Evolutionary conservation across 2,888 invertebrate genomes (phyloP).

Genomic region (Philopedon plagiatum): DNA sequence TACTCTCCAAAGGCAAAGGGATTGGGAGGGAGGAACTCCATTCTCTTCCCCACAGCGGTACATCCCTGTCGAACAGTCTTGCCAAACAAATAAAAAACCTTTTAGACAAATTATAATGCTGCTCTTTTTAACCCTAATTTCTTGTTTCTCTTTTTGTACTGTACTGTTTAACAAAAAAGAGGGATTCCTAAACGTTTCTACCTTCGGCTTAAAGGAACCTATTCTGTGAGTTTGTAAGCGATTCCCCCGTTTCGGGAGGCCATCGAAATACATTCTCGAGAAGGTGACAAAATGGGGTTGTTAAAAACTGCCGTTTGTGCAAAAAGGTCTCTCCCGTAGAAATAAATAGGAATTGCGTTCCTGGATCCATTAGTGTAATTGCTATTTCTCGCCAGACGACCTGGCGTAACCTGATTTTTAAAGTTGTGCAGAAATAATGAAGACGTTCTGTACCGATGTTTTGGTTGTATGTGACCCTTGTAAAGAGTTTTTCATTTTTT

Average conservation of each 20-base stretch:
- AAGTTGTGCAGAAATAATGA: background rate
- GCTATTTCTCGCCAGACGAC: conserved; percentile 29
- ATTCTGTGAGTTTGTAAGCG: conserved; percentile 13
- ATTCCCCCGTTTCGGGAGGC: background rate
- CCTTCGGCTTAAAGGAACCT: conserved; percentile 6
- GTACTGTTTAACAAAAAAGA: background rate
- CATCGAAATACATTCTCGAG: conserved; percentile 13
- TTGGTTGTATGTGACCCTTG: background rate
- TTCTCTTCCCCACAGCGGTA: too few species aligned
- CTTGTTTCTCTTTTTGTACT: background rate
- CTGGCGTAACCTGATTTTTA: conserved; percentile 5
- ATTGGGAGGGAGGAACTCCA: too few species aligned
- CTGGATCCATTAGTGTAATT: conserved; percentile 46
- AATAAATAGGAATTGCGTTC: conserved; percentile 35
- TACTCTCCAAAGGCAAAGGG: too few species aligned
- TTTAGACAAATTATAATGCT: background rate
- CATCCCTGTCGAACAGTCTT: background rate
- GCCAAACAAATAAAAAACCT: background rate
- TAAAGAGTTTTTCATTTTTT: background rate
- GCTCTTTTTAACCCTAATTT: background rate
- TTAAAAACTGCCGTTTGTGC: conserved; percentile 23
- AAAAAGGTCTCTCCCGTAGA: conserved; percentile 10
- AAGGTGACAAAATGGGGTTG: conserved; percentile 15
- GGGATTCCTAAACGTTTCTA: background rate
- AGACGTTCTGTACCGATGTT: conserved; percentile 1